Base-by-base conservation (phyloP, 1,140 invertebrate genomes). In the Heliconius eleuchia region DNA sequence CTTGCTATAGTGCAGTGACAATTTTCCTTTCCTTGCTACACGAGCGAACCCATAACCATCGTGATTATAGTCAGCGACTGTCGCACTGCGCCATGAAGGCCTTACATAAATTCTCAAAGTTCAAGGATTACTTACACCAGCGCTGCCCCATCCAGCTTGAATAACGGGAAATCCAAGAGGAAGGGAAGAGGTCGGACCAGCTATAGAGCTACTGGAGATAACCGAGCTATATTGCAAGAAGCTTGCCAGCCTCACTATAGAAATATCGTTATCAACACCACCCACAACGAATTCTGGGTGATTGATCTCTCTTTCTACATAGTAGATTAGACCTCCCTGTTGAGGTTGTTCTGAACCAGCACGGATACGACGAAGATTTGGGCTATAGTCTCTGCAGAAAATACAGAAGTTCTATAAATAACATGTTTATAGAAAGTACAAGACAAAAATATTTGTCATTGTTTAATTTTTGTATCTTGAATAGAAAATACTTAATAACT, bases 231-330 rank as follows among this genome's bases (percentile, higher is more conserved):
- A 74, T 7, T 50, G 11, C 11, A 74, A 4, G 34, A 19, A 23
- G 11, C n/a, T 52, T 3, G 73, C 27, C 9, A 74, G 30, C 13
- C 73, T 74, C 8, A 74, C 73, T 1, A 74, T 23, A 34, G 73
- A 74, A 9, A 74, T 30, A 18, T 74, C 73, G 8, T 34, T 73
- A 18, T 23, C 37, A 13, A 50, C 19, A 23, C 5, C 13, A 34
- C 37, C 46, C 6, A 18, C 13, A 27, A 50, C 27, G 27, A 27
- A 50, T 19, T 27, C 16, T 19, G 50, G 73, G 30, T 74, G 52
- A n/a, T 74, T 74, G 27, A 52, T 30, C 6, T 55, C 73, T 57
- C 30, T 74, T 55, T 74, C 46, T 18, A 74, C 50, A 34, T 74
- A 57, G 73, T 50, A n/a, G 73, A 74, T n/a, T 3, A 4, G 4